Conservation (phyloP, 2,888 invertebrate species). For the Melanophora roralis region DNA sequence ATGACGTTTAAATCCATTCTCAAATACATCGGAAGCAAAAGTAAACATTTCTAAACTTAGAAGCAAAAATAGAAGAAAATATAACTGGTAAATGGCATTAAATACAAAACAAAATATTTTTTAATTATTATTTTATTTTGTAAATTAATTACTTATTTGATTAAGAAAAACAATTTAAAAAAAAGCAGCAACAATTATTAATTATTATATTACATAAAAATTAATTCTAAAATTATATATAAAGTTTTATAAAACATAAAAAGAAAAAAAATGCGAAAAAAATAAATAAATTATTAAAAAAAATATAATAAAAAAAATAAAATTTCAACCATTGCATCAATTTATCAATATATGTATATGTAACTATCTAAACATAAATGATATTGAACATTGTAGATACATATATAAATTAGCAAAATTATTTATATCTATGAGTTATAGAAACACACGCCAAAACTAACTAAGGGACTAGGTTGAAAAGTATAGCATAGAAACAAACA, state of each 20-base stretch:
- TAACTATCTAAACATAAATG: no score
- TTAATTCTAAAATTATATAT: constrained; percentile 48
- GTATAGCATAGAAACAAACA: no score
- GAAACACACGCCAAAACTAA: no score
- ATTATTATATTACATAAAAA: constrained; percentile 57
- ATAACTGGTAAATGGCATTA: constrained; percentile 63
- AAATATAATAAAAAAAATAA: constrained; percentile 27
- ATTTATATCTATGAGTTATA: no score
- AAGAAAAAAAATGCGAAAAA: no score
- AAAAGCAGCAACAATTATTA: constrained; percentile 48
- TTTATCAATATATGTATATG: constrained; percentile 4
- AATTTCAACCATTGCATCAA: constrained; percentile 20
- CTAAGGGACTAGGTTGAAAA: constrained; percentile 3
- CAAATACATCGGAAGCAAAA: constrained; percentile 30
- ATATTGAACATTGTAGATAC: no score
- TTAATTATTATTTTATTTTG: constrained; percentile 54
- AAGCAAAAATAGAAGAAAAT: constrained; percentile 43
- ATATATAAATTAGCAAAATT: no score
- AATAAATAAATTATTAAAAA: constrained; percentile 61
- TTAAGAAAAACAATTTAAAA: background rate
- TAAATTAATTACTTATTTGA: constrained; percentile 45
- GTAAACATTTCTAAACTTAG: constrained; percentile 46
- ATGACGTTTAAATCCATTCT: constrained; percentile 34
- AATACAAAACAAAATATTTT: constrained; percentile 43
- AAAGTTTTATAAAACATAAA: constrained; percentile 52